Conservation (phyloP, 2,797 vertebrate species). For the Balearica regulorum region DNA sequence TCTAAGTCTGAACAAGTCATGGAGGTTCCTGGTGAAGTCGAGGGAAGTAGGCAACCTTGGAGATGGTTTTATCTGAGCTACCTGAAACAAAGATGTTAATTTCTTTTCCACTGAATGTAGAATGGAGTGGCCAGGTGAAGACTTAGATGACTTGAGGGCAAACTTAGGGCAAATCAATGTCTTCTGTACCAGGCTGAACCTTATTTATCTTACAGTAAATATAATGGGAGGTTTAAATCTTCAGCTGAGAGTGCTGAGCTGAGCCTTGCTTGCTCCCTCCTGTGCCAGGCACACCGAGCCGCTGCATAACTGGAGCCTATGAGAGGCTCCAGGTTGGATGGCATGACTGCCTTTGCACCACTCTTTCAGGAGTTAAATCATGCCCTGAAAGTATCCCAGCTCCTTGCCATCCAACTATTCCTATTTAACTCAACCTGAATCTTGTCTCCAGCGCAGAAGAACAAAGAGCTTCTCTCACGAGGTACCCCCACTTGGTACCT, state of each 20-base stretch:
- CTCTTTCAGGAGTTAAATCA: neutral
- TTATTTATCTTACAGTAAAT: neutral
- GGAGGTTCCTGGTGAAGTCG: neutral
- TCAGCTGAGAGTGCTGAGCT: neutral
- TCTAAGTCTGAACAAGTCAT: neutral
- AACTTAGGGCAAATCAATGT: neutral
- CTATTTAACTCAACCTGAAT: neutral
- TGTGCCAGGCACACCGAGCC: neutral
- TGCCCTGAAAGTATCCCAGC: neutral
- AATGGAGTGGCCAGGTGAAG: neutral
- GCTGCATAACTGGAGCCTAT: fast-evolving
- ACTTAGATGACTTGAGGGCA: neutral
- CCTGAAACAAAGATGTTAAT: neutral
- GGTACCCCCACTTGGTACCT: neutral
- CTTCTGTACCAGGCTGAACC: neutral
- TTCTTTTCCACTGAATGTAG: neutral
- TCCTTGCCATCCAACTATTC: neutral
- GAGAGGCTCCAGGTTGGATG: neutral
- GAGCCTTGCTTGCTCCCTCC: neutral
- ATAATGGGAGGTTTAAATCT: neutral
- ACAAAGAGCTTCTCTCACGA: neutral
- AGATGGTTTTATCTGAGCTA: neutral
- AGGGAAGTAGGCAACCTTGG: neutral
- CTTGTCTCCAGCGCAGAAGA: neutral
- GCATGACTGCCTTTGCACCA: neutral